phyloP scores from a whole-genome alignment of 2,113 vertebrate species.

The Larimichthys polyactis region DNA sequence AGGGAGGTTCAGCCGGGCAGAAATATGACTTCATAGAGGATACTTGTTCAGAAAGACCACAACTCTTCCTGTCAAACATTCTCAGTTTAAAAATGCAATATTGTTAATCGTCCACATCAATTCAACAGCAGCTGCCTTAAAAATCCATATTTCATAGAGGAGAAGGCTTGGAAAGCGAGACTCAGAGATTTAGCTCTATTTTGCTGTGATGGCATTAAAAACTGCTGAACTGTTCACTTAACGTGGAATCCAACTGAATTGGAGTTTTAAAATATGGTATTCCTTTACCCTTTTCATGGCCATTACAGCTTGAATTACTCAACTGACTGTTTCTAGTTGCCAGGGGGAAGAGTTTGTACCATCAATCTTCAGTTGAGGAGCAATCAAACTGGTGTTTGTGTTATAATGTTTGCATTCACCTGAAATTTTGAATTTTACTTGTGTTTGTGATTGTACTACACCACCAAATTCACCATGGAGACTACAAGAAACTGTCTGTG shows the following conservation, averaged over 20 bases:
- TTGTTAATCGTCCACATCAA: constrained; percentile 68
- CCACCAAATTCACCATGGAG: no score
- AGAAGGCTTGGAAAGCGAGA: constrained; percentile 26
- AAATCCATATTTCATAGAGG: constrained; percentile 66
- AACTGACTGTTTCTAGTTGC: constrained; percentile 8
- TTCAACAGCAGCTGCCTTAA: constrained; percentile 59
- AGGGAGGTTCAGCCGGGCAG: constrained; percentile 6
- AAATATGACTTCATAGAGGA: constrained; percentile 40
- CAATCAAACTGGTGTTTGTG: background rate
- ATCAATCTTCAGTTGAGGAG: constrained; percentile 20
- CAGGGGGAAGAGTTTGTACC: constrained; percentile 24
- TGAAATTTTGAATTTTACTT: no score
- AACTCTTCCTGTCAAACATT: constrained; percentile 40
- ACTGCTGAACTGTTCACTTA: constrained; percentile 62
- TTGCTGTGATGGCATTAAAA: constrained; percentile 66
- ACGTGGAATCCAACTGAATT: constrained; percentile 35
- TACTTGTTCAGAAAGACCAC: constrained; percentile 43
- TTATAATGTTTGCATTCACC: no score
- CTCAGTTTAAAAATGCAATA: constrained; percentile 48
- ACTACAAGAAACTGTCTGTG: no score
- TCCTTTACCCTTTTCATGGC: constrained; percentile 40
- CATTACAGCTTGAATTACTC: constrained; percentile 38
- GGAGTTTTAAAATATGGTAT: constrained; percentile 52
- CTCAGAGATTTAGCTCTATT: constrained; percentile 50
- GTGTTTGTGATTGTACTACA: no score